Evolutionary conservation across 1,140 invertebrate species (phyloP).

Genomic region (Lineus longissimus): DNA sequence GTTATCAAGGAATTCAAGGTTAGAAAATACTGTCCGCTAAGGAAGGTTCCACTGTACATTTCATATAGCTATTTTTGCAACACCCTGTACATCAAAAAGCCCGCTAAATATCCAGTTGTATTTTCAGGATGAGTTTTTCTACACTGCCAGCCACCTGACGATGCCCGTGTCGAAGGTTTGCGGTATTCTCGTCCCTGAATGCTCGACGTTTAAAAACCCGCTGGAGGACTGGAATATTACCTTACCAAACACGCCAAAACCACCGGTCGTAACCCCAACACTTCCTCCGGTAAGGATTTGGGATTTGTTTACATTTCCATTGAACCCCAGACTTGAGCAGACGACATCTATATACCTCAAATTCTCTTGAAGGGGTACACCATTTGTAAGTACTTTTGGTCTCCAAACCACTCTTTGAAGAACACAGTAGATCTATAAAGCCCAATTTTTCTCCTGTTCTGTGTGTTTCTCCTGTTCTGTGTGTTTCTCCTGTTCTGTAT

Average conservation of each 20-base stretch:
- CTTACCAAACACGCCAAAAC: constrained; percentile 10
- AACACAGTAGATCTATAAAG: not conserved
- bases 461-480: not conserved
- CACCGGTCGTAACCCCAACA: constrained; percentile 2
- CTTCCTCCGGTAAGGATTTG: constrained; percentile 6
- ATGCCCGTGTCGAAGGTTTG: not conserved
- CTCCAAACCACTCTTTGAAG: not conserved
- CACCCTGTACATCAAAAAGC: too few relatives aligned
- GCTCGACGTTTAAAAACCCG: not conserved
- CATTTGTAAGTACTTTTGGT: not conserved
- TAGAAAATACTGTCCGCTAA: not conserved
- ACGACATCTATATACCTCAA: not conserved
- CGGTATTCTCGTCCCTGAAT: not conserved
- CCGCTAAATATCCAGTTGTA: too few relatives aligned
- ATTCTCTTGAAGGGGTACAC: not conserved
- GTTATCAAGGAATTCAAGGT: not conserved
- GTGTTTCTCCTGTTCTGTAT: not conserved
- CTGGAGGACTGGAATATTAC: constrained; percentile 4
- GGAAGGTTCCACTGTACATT: not conserved
- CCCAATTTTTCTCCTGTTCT: not conserved
- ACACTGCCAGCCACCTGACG: not conserved
- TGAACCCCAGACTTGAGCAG: not conserved
- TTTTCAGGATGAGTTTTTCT: not conserved
- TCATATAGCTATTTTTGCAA: not conserved
- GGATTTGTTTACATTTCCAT: not conserved